phyloP scores from a whole-genome alignment of 2,888 invertebrate species.

The Electrophaes corylata region DNA sequence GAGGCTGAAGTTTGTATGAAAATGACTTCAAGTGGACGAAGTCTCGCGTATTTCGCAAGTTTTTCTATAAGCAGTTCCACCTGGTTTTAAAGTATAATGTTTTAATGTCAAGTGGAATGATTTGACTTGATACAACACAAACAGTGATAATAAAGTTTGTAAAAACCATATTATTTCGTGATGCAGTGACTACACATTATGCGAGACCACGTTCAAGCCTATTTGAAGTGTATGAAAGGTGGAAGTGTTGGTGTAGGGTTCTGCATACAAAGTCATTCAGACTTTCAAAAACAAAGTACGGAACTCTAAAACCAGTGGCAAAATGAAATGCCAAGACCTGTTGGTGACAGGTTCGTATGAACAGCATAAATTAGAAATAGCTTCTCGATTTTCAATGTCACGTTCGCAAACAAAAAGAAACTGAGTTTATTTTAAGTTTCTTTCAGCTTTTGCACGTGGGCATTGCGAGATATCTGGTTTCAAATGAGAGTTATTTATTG shows the following conservation, averaged over 20 bases:
- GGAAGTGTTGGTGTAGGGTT: constrained; percentile 12
- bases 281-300: constrained; percentile 2
- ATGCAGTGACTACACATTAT: constrained; percentile 45
- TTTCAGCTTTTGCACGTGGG: neutral
- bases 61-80: too few species aligned
- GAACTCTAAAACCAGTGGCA: constrained; percentile 19
- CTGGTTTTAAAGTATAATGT: too few species aligned
- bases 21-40: too few species aligned
- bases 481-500: neutral
- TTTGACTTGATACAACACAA: neutral
- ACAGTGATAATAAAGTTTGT: neutral
- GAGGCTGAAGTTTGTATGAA: too few species aligned
- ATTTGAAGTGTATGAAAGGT: constrained; percentile 34
- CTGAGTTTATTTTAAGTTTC: neutral
- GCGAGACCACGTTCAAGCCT: constrained; percentile 45
- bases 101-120: too few species aligned
- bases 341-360: constrained; percentile 20
- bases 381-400: constrained; percentile 32
- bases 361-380: constrained; percentile 32
- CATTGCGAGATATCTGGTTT: neutral
- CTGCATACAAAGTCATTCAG: too few species aligned
- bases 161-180: constrained; percentile 39
- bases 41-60: too few species aligned
- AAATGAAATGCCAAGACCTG: constrained; percentile 22
- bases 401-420: constrained; percentile 24